Base-by-base conservation (phyloP, 2,797 vertebrate genomes). In the Amblyraja radiata region DNA sequence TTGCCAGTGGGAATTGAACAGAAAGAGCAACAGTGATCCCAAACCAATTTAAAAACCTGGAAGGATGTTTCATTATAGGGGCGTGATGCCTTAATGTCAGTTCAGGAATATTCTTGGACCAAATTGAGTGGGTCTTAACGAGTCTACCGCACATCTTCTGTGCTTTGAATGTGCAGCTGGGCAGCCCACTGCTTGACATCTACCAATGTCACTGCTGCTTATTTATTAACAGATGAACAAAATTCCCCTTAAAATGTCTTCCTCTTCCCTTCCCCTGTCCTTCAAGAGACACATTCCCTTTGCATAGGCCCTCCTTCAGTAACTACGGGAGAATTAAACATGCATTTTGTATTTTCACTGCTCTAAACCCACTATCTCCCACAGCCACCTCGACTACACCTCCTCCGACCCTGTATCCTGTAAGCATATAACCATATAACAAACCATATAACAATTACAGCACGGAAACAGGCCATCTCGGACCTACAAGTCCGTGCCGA, bases 131-230 rank as follows among this genome's bases (percentile, higher is more conserved):
- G 83, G 58, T 2, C 58, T 32, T n/a, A 25, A 63, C 14, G 11
- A 25, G 13, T 86, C 13, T n/a, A 28, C 83, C 25, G 25, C 81
- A 84, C 81, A 54, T 28, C 28, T 63, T 83, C 46, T 83, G 80
- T 54, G 80, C 39, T 83, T 86, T 86, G 83, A 86, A 58, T n/a
- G 54, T 86, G 25, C 83, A 86, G 54, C 58, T 63, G 58, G 83
- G 16, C 83, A 86, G 83, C 58, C 28, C 6, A 16, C 83, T 63
- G 83, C 83, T 86, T 61, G 54, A 46, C 81, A 46, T 58, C 46
- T 3, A 11, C 23, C 23, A 61, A 58, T 28, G 54, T 54, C 81
- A 83, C 46, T 54, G 80, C 23, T 83, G 80, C 10, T 54, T 21
- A 28, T 23, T 54, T 61, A 10, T 10, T 6, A 84, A 23, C 54